These are phyloP conservation scores for Onthophagus sagittarius DNA, from an alignment of 2,888 invertebrate genomes.

Conservation along the genomic window DNA sequence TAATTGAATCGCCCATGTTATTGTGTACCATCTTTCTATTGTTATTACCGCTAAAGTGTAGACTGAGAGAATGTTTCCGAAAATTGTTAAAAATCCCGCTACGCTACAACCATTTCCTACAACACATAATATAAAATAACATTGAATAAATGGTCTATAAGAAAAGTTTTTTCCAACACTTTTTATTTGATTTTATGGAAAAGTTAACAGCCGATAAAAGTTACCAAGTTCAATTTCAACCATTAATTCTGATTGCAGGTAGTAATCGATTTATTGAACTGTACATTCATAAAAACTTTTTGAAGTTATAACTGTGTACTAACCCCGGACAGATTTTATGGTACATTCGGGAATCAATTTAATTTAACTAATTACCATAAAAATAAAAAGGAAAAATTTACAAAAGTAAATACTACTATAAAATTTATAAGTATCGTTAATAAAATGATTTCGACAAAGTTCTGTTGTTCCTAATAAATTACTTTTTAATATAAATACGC, in stretches of 20 bases:
- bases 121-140: conserved; percentile 15
- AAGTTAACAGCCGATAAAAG: neutral
- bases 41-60: conserved; percentile 65
- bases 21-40: conserved; percentile 58
- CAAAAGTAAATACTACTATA: too few species aligned
- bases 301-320: neutral
- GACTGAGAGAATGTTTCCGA: conserved; percentile 62
- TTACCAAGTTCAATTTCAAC: neutral
- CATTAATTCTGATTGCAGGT: neutral
- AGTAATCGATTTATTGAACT: neutral
- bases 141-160: neutral
- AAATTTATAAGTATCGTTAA: too few species aligned
- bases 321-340: neutral
- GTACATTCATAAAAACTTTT: neutral
- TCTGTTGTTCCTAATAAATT: too few species aligned
- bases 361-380: too few species aligned
- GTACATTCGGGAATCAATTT: neutral
- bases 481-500: too few species aligned
- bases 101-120: conserved; percentile 58
- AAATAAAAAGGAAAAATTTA: too few species aligned
- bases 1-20: conserved; percentile 59
- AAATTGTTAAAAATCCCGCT: conserved; percentile 63
- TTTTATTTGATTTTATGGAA: too few species aligned
- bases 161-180: neutral
- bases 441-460: too few species aligned